Evolutionary conservation across 2,888 invertebrate genomes (phyloP), one percentile per base, ranked within the genome.

Genomic region (Drosophila yooni): DNA sequence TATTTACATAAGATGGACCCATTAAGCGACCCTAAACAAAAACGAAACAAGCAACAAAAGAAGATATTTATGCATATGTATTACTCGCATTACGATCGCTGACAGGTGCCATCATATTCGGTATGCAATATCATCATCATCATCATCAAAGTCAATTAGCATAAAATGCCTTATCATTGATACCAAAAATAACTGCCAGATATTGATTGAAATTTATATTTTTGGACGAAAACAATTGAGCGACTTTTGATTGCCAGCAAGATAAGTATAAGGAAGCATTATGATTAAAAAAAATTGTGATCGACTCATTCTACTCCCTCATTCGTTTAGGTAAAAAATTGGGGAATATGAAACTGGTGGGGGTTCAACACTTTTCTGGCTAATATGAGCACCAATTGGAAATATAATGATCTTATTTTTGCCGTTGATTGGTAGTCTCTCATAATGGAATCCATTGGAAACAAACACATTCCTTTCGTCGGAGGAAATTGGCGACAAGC

Each of bases 91-190:
- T 74, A 81, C 67, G 70, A 54, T 53, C 77, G 83, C 72, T 88
- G 85, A 85, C 88, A 88, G 83, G 62, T 88, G 88, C 76, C 79
- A 77, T 85, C 81, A 85, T 77, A 88, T 81, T 81, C 74, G 74
- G 72, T 69, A 56, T 56, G 2, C n/a, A 38, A 56, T 56, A 66
- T 79, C 43, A 67, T 75, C 38, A 65, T 74, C 74, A 53, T 70
- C 82, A 74, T 64, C 69, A 53, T 68, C 82, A 74, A 77, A 60
- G 66, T 72, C 74, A 80, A 87, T 88, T 79, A 85, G 38, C 88
- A 81, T 88, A 70, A 77, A 79, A 61, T 21, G 50, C 48, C 54
- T 79, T 79, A 79, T 63, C 67, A 70, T 52, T 68, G 67, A 29
- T 51, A 25, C 75, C 71, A 66, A 82, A 88, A 85, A 88, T 88